Evolutionary conservation across 1,140 invertebrate genomes (phyloP), one percentile per base, ranked within the genome.

Genomic region (Galendromus occidentalis): DNA sequence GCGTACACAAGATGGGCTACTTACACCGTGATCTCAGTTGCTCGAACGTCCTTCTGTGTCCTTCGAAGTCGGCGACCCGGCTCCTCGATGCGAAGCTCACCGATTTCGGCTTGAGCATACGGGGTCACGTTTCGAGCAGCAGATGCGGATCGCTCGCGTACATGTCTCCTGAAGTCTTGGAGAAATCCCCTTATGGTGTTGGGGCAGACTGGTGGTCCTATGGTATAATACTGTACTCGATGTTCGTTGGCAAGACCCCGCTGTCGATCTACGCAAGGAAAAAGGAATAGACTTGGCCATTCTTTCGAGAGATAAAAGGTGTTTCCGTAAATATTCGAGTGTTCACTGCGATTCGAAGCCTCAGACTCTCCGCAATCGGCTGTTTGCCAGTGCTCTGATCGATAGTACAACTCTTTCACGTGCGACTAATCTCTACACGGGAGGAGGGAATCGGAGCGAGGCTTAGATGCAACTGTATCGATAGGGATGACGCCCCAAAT

Each of bases 181-280:
- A 59, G 51, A 45, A 64, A 30, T 6, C 39, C 0, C n/a, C 29
- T 5, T 66, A 66, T 22, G 25, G 64, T 17, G 29, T 28, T 25
- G 66, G 64, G 5, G 66, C 66, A 5, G 66, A 66, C 30, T 66
- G 66, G 66, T 66, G 66, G 66, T 66, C 66, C 18, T 66, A 33
- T 17, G 66, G 59, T 9, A 66, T 66, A 17, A 64, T 66, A 4
- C 17, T 66, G 2, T 65, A 64, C 47, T 22, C 39, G 17, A 66
- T 66, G 66, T 33, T 66, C 29, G 33, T 42, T 17, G 66, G 66
- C 7, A 65, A 33, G 14, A 66, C 47, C 30, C 66, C 66, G n/a
- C 25, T 66, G 42, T 41, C 47, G 6, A 64, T 66, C n/a, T 66
- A 66, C 45, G 51, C 51, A 14, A 59, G 22, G 9, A 59, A 59